Percentiles rank a stretch among this genome's conserved stretches.
Conservation (phyloP, 1,140 invertebrate genomes). For the Penaeus vannamei region DNA sequence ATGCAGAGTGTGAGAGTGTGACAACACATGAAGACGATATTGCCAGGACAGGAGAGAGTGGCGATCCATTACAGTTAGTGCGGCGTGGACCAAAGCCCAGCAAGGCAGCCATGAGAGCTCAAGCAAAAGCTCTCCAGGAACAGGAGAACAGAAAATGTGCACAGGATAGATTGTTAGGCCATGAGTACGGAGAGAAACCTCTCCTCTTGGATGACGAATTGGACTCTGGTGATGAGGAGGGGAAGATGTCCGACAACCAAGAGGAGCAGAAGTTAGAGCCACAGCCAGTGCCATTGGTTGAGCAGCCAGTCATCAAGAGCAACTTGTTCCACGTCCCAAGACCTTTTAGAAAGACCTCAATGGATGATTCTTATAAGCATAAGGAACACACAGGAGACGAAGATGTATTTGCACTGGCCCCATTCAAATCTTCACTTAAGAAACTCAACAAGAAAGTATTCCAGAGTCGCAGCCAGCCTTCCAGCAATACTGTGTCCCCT, state of each 20-base stretch:
- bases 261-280: slow-evolving; percentile 12
- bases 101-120: slow-evolving; percentile 68
- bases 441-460: slow-evolving; percentile 64
- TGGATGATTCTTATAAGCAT: slow-evolving; percentile 62
- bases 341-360: slow-evolving; percentile 66
- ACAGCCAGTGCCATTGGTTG: not conserved
- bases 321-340: slow-evolving; percentile 39
- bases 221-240: slow-evolving; percentile 77
- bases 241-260: slow-evolving; percentile 70
- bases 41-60: slow-evolving; percentile 63
- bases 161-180: slow-evolving; percentile 78
- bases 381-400: slow-evolving; percentile 68
- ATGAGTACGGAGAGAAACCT: slow-evolving; percentile 85
- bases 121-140: slow-evolving; percentile 71
- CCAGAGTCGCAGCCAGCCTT: slow-evolving; percentile 68
- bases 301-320: slow-evolving; percentile 39
- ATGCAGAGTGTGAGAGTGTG: slow-evolving; percentile 81
- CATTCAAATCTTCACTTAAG: slow-evolving; percentile 77
- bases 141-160: slow-evolving; percentile 63
- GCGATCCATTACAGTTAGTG: slow-evolving; percentile 49
- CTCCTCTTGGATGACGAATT: slow-evolving; percentile 85
- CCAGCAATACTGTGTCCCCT: slow-evolving; percentile 68
- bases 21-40: slow-evolving; percentile 78
- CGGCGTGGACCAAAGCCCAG: slow-evolving; percentile 58
- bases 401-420: slow-evolving; percentile 84